These are phyloP conservation scores for Elmis aenea DNA, from an alignment of 2,888 invertebrate species.

Conservation along the genomic window DNA sequence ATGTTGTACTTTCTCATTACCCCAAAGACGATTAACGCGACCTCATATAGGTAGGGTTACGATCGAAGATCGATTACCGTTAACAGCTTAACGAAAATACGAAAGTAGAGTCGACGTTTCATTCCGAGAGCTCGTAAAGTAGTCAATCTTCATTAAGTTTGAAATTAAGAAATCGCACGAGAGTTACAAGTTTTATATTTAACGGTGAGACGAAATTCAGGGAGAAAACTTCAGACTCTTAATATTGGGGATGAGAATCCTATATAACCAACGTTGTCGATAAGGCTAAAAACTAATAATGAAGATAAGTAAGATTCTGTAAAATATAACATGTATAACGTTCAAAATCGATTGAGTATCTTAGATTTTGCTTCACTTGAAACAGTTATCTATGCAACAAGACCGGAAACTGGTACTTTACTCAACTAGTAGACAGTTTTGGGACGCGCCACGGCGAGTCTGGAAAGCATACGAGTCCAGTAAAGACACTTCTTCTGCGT, in stretches of 20 bases:
- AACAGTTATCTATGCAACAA: no score
- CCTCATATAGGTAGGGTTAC: slow-evolving; percentile 21
- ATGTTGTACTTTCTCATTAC: slow-evolving; percentile 9
- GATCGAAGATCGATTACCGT: slow-evolving; percentile 26
- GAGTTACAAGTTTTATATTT: slow-evolving; percentile 20
- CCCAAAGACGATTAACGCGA: slow-evolving; percentile 16
- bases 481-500: no score
- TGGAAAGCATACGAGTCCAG: no score
- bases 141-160: slow-evolving; percentile 25
- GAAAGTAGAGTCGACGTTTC: slow-evolving; percentile 23
- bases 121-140: slow-evolving; percentile 26
- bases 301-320: no score
- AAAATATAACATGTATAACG: no score
- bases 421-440: no score
- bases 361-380: no score
- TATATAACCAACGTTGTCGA: neutral
- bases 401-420: no score
- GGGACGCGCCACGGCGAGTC: no score
- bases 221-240: neutral
- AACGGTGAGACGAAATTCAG: no score
- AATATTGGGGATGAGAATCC: neutral
- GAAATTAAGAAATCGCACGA: slow-evolving; percentile 24
- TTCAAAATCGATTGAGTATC: no score
- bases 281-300: no score
- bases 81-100: slow-evolving; percentile 27